Evolutionary conservation across 2,888 invertebrate genomes (phyloP), one percentile per base, ranked within the genome.

Genomic region (Chrysomela aeneicollis): DNA sequence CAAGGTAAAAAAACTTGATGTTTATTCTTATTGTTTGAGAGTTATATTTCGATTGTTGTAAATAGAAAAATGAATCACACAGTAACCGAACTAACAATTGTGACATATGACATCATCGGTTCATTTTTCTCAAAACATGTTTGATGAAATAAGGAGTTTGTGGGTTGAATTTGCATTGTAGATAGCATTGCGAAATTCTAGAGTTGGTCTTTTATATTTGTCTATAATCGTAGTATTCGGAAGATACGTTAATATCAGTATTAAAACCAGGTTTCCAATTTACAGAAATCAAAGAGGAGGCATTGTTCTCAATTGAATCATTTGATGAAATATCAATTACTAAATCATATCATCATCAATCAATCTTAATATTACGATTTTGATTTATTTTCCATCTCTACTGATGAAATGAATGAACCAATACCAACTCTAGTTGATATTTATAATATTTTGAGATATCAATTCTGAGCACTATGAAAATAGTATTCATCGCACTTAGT

Each of bases 1-100:
- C 73, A 94, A 94, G 92, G 94, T 94, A 85, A 57, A 52, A 30
- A 51, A 9, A 37, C 21, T 54, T 17, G 4, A 32, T n/a, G 47
- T 26, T 26, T 22, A 4, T 50, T 22, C 50, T 6, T 10, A 19
- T n/a, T 49, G 47, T 17, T 42, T 17, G 17, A 9, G 12, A n/a
- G 42, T 42, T 42, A 15, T 42, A 15, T 42, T 42, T n/a, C n/a
- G n/a, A 54, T 42, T 37, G 35, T 64, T 61, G 46, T 26, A 26
- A 47, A 57, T 9, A 15, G 26, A 46, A 26, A 49, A 22, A 49
- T 49, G 21, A 49, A 49, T 17, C 49, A 49, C 22, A 49, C 1
- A 19, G 19, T 21, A 21, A 19, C 21, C 17, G 10, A 21, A 8
- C 19, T 49, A 15, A 17, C 42, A n/a, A 42, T 42, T 10, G 4